phyloP scores from a whole-genome alignment of 1,140 invertebrate species.

The Epicauta chinensis region DNA sequence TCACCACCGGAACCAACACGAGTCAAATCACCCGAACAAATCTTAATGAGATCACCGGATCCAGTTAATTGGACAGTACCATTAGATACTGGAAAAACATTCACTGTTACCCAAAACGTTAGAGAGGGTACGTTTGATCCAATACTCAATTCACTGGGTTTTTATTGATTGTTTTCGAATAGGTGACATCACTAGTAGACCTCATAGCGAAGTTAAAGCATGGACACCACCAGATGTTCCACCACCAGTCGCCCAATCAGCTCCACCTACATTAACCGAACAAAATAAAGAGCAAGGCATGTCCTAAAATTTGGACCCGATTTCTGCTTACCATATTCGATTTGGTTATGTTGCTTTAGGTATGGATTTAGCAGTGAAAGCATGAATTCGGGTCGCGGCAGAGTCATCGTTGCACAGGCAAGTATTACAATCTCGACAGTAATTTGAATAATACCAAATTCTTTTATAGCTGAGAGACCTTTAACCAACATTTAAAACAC shows the following conservation, averaged over 20 bases:
- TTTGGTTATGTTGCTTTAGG: conserved; percentile 44
- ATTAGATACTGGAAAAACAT: conserved; percentile 85
- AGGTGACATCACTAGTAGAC: conserved; percentile 47
- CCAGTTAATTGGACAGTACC: conserved; percentile 93
- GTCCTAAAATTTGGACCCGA: conserved; percentile 34
- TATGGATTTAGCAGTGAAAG: conserved; percentile 40
- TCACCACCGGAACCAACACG: conserved; percentile 85
- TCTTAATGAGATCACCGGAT: conserved; percentile 83
- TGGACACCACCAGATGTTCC: conserved; percentile 57
- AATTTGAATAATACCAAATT: background rate
- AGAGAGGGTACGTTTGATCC: conserved; percentile 62
- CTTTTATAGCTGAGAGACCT: conserved; percentile 8
- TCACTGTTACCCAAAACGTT: conserved; percentile 87
- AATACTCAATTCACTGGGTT: background rate
- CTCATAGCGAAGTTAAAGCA: conserved; percentile 63
- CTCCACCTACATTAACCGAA: conserved; percentile 56
- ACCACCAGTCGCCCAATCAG: conserved; percentile 58
- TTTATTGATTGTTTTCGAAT: conserved; percentile 19
- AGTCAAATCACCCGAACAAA: conserved; percentile 88
- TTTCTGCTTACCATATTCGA: conserved; percentile 41
- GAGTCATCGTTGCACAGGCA: conserved; percentile 36
- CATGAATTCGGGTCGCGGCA: conserved; percentile 35
- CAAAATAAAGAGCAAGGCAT: conserved; percentile 41
- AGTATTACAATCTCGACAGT: conserved; percentile 12
- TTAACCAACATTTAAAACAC: conserved; percentile 8